These are phyloP conservation scores for Neoaliturus tenellus DNA, from an alignment of 2,888 invertebrate species.

Conservation along the genomic window DNA sequence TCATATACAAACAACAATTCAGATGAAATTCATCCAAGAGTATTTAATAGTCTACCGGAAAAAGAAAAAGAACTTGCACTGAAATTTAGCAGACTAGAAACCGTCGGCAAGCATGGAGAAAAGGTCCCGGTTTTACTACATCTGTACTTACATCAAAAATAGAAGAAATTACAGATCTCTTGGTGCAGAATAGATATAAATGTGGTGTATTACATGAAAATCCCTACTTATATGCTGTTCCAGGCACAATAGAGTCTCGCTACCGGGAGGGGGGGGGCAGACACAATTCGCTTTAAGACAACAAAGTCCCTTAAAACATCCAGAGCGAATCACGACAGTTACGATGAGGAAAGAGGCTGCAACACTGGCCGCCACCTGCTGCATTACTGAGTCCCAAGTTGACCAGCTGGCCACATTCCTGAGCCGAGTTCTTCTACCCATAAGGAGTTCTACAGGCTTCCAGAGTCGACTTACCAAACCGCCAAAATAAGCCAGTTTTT, in stretches of 20 bases:
- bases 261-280: constrained; percentile 26
- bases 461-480: constrained; percentile 29
- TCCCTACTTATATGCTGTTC: constrained; percentile 3
- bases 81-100: constrained; percentile 33
- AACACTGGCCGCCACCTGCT: constrained; percentile 43
- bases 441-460: constrained; percentile 24
- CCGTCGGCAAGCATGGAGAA: constrained; percentile 24
- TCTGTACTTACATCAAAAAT: constrained; percentile 5
- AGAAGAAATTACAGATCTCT: not conserved
- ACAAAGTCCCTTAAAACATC: not conserved
- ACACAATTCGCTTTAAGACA: constrained; percentile 6
- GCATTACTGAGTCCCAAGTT: constrained; percentile 1
- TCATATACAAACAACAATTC: constrained; percentile 8
- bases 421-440: constrained; percentile 18
- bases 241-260: constrained; percentile 21
- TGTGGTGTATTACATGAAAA: constrained; percentile 29
- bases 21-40: not conserved
- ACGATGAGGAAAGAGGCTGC: constrained; percentile 42
- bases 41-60: not conserved
- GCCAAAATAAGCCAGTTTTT: constrained; percentile 45
- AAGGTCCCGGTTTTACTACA: constrained; percentile 45
- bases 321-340: not conserved
- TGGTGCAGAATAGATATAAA: not conserved
- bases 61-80: not conserved
- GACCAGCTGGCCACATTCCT: constrained; percentile 44